A percentile compares a stretch with the other conserved stretches of the same genome.
Evolutionary conservation across 1,140 invertebrate genomes (phyloP).

Genomic region (Philopotamus ludificatus): DNA sequence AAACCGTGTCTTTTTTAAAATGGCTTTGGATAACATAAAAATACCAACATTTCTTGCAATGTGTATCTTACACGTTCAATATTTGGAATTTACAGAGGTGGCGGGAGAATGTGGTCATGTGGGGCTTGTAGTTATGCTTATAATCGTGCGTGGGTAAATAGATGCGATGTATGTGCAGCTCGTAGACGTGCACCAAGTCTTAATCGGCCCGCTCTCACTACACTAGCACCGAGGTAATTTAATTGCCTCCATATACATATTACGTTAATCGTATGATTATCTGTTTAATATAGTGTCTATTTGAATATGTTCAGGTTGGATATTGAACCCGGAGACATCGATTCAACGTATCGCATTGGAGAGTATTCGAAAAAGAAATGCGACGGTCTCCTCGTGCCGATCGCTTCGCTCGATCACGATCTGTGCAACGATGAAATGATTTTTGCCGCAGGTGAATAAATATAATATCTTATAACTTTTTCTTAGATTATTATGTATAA

Average conservation of each 20-base stretch:
- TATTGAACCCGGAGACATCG: conserved; percentile 30
- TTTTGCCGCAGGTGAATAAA: conserved; percentile 52
- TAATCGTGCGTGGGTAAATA: conserved; percentile 74
- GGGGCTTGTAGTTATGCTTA: conserved; percentile 83
- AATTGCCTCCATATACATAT: conserved; percentile 1
- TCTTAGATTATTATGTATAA: not conserved
- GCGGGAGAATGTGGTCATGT: conserved; percentile 80
- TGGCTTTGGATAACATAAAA: too few relatives aligned
- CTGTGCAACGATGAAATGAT: conserved; percentile 53
- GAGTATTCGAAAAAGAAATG: conserved; percentile 10
- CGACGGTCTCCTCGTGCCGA: conserved; percentile 45
- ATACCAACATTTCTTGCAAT: too few relatives aligned
- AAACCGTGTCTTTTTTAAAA: too few relatives aligned
- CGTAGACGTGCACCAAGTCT: conserved; percentile 62
- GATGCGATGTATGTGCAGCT: conserved; percentile 78
- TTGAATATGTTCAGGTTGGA: conserved; percentile 41
- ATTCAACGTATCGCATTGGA: conserved; percentile 25
- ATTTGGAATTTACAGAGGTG: conserved; percentile 37
- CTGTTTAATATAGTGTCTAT: not conserved
- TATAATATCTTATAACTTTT: not conserved
- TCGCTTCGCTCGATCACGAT: conserved; percentile 53
- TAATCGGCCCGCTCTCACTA: conserved; percentile 67
- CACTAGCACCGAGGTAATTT: conserved; percentile 61
- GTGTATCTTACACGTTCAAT: too few relatives aligned
- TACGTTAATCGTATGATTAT: too few relatives aligned